Base-by-base conservation (phyloP, 2,888 invertebrate species). In the Tipula vernalis region DNA sequence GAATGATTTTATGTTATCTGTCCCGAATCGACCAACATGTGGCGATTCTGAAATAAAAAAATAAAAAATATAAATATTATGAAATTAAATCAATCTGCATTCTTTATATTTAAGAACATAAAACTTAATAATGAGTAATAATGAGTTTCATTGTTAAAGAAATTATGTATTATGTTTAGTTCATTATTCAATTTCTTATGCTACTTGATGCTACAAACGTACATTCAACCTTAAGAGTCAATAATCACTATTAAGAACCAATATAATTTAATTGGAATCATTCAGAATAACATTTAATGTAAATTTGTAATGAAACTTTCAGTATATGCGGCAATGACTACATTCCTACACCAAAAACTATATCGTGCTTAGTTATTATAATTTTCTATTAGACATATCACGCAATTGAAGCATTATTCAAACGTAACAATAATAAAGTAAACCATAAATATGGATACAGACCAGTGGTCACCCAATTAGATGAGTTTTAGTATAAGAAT, bases 1-100 rank as follows among this genome's bases (percentile, higher is more conserved):
- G 91, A 91, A 91, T 91, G 91, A 90, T 91, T 91, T 91, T 91
- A 86, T 86, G 28, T 51, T 57, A 36, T 57, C 86, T 51, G 57
- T 57, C 47, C 36, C 36, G 86, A 86, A 86, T 86, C 86, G 86
- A 86, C 47, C 86, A 86, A 47, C 86, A 86, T 86, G 86, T 86
- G 86, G 36, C 86, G 86, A 86, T 86, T 86, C 86, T 86, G 42
- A 36, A 86, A 51, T 28, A 8, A 2, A 71, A 71, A 71, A 71
- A 28, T 2, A 71, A 71, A 71, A 44, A 12, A 39, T 39, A 39
- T 39, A 6, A 39, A 39, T 2, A 51, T 15, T 15, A 15, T 28
- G 1, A 18, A 71, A 71, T 71, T 71, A 57, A 57, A 71, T 71
- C 12, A 3, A 71, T 71, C 18, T 18, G 41, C 28, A 28, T 39